Evolutionary conservation across 2,888 invertebrate genomes (phyloP).

Genomic region (Xylophagus ater): DNA sequence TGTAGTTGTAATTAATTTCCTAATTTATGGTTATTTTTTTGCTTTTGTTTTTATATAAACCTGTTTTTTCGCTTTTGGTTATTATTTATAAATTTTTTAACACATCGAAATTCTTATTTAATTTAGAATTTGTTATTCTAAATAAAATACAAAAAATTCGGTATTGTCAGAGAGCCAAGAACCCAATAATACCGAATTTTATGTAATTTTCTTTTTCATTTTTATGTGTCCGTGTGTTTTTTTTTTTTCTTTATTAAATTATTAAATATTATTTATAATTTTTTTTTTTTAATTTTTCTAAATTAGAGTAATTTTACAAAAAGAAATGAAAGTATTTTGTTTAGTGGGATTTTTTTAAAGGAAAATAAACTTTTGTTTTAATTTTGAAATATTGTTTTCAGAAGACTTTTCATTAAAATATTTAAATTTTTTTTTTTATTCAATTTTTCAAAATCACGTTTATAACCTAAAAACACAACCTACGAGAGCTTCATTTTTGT

Average conservation of each 20-base stretch:
- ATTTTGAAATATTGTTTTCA: no score
- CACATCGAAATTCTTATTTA: conserved; percentile 6
- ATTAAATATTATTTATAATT: conserved; percentile 33
- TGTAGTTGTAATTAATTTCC: no score
- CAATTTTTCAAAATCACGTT: no score
- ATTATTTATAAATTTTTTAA: conserved; percentile 4
- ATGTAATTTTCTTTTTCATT: background rate
- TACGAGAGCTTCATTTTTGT: conserved; percentile 36
- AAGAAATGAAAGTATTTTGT: no score
- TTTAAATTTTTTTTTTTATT: conserved; percentile 30
- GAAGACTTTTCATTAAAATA: conserved; percentile 10
- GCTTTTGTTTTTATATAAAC: conserved; percentile 2
- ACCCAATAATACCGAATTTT: no score
- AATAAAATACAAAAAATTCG: conserved; percentile 33
- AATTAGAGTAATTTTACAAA: no score
- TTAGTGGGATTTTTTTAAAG: no score
- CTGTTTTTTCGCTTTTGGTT: conserved; percentile 4
- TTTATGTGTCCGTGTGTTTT: conserved; percentile 15
- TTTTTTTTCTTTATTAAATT: conserved; percentile 25
- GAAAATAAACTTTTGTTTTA: no score
- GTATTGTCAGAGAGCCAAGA: conserved; percentile 29
- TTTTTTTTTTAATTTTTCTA: conserved; percentile 21
- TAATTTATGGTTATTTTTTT: no score
- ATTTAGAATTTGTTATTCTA: no score
- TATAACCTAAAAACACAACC: conserved; percentile 40